These are phyloP conservation scores for Caenorhabditis elegans DNA, from an alignment of 1,140 invertebrate genomes.

Conservation along the genomic window DNA sequence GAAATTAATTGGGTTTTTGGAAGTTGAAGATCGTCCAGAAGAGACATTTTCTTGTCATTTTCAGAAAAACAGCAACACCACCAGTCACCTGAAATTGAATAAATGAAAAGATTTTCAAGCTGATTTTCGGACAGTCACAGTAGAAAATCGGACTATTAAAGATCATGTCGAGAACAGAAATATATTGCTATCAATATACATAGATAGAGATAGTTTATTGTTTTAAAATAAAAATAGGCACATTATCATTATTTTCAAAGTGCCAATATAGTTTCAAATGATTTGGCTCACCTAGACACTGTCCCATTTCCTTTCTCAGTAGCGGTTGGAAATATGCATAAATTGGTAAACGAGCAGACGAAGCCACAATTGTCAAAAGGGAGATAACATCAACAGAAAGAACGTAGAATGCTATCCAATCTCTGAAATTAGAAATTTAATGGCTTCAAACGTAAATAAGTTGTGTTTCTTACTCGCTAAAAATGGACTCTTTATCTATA, in stretches of 20 bases:
- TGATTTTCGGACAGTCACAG: too few relatives aligned
- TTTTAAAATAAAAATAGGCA: too few relatives aligned
- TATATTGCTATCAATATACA: too few relatives aligned
- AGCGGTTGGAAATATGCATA: conserved; percentile 36
- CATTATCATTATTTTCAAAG: too few relatives aligned
- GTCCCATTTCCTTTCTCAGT: conserved; percentile 33
- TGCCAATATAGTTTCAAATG: not conserved
- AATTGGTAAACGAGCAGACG: conserved; percentile 35
- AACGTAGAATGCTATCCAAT: conserved; percentile 13
- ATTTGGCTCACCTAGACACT: not conserved
- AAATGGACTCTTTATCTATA: not conserved
- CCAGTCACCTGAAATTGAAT: not conserved
- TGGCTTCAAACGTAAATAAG: not conserved
- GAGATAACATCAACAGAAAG: conserved; percentile 37
- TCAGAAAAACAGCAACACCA: not conserved
- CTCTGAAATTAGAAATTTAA: conserved; percentile 2
- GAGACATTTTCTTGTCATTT: not conserved
- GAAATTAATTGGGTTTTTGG: not conserved
- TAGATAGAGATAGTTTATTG: too few relatives aligned
- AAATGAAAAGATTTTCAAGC: too few relatives aligned
- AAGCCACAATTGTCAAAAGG: conserved; percentile 37
- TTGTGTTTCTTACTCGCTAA: not conserved
- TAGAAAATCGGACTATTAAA: too few relatives aligned
- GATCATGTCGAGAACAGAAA: too few relatives aligned
- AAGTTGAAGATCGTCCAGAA: not conserved